These are phyloP conservation scores for Lasioglossum vierecki DNA, from an alignment of 2,888 invertebrate genomes.

Conservation along the genomic window DNA sequence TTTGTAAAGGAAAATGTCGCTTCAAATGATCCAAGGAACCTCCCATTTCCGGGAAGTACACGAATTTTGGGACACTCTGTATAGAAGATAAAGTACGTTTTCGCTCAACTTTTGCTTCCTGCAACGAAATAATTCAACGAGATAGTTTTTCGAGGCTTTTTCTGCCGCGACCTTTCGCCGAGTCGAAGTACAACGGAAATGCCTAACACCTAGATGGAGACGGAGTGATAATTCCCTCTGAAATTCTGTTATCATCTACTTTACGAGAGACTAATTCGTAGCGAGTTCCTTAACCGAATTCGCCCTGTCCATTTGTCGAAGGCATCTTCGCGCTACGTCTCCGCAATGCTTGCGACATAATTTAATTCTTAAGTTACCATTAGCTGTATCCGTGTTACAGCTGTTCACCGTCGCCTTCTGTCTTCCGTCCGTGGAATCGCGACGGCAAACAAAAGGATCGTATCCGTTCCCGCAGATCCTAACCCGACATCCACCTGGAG, in stretches of 20 bases:
- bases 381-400: slow-evolving; percentile 38
- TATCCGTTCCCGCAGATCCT: slow-evolving; percentile 54
- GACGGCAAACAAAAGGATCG: slow-evolving; percentile 58
- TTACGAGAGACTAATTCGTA: not conserved
- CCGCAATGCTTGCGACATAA: slow-evolving; percentile 37
- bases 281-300: slow-evolving; percentile 11
- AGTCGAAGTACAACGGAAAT: not conserved
- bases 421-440: slow-evolving; percentile 41
- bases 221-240: not conserved
- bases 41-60: no score
- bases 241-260: not conserved
- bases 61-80: no score
- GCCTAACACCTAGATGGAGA: not conserved
- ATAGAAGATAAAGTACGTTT: no score
- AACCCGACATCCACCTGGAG: slow-evolving; percentile 48
- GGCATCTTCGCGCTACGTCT: not conserved
- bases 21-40: no score
- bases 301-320: slow-evolving; percentile 15
- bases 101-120: no score
- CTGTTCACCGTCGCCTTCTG: slow-evolving; percentile 28
- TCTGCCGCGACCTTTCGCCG: not conserved
- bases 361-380: slow-evolving; percentile 44
- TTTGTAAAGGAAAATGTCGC: no score
- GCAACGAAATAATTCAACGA: not conserved
- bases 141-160: not conserved